Evolutionary conservation across 2,797 vertebrate species (phyloP).

Genomic region (Trachops cirrhosus): DNA sequence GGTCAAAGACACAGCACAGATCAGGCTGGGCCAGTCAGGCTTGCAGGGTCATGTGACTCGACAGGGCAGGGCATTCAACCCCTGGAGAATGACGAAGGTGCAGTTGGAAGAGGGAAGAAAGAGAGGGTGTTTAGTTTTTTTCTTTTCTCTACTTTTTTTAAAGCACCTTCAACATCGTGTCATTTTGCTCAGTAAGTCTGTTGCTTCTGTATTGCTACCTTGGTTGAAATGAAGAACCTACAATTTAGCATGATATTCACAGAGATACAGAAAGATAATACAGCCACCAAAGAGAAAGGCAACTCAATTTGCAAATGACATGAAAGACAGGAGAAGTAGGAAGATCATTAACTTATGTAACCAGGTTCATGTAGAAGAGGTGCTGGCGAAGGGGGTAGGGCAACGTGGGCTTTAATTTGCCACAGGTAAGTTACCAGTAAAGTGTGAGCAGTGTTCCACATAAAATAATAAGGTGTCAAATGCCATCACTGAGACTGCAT

Average conservation of each 20-base stretch:
- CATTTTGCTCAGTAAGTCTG: neutral
- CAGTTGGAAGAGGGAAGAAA: neutral
- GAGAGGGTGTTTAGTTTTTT: neutral
- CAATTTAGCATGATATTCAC: neutral
- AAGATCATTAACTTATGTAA: slow-evolving; percentile 66
- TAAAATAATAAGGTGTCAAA: neutral
- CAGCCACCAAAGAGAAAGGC: slow-evolving; percentile 58
- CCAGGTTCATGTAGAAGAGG: neutral
- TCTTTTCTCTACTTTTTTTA: neutral
- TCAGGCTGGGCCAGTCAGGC: neutral
- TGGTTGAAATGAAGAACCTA: neutral
- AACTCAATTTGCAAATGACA: slow-evolving; percentile 72
- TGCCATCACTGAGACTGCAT: neutral
- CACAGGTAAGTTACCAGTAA: neutral
- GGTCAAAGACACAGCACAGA: neutral
- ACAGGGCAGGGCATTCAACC: neutral
- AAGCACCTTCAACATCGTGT: neutral
- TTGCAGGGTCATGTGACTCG: neutral
- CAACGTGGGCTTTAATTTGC: neutral
- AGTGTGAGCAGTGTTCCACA: neutral
- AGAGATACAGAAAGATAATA: slow-evolving; percentile 9
- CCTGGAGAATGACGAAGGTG: rapidly evolving
- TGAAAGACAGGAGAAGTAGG: slow-evolving; percentile 45
- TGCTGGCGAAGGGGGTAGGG: neutral
- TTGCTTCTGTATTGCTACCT: neutral